Conservation (phyloP, 2,888 invertebrate genomes). For the Clivina fossor region DNA sequence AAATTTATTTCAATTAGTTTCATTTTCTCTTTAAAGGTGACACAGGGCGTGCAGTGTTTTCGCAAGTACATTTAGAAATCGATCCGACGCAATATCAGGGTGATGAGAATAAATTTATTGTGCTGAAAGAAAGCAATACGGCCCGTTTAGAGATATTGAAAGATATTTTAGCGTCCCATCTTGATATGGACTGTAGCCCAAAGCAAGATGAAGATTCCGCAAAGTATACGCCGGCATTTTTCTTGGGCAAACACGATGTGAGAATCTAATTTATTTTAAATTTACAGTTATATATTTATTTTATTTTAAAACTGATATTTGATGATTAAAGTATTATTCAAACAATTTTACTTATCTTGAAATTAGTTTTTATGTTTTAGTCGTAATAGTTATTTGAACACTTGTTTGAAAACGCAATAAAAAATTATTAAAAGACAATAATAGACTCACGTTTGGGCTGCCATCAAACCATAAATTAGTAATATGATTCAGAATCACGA, state of each 20-base stretch:
- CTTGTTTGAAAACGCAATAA: too few relatives aligned
- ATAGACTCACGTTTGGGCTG: too few relatives aligned
- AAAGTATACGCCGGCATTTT: conserved; percentile 72
- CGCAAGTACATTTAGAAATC: conserved; percentile 80
- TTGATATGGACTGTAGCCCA: conserved; percentile 64
- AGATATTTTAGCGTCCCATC: conserved; percentile 70
- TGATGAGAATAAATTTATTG: conserved; percentile 61
- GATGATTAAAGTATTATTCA: too few relatives aligned
- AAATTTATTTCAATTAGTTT: too few relatives aligned
- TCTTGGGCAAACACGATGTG: conserved; percentile 82
- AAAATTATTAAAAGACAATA: too few relatives aligned
- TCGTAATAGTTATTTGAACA: too few relatives aligned
- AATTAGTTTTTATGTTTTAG: too few relatives aligned
- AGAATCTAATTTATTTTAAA: conserved; percentile 39
- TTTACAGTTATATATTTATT: conserved; percentile 10
- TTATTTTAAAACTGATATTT: conserved; percentile 10
- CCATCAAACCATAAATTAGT: too few relatives aligned
- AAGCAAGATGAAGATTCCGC: conserved; percentile 47
- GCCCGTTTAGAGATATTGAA: conserved; percentile 77
- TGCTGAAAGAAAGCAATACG: conserved; percentile 64
- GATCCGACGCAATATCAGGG: conserved; percentile 69
- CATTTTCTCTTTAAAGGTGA: too few relatives aligned
- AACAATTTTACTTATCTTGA: too few relatives aligned
- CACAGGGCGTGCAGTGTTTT: conserved; percentile 76
- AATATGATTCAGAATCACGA: too few relatives aligned